These are phyloP conservation scores for Gallinago nigripennis DNA, from an alignment of 2,797 vertebrate genomes.

Conservation along the genomic window DNA sequence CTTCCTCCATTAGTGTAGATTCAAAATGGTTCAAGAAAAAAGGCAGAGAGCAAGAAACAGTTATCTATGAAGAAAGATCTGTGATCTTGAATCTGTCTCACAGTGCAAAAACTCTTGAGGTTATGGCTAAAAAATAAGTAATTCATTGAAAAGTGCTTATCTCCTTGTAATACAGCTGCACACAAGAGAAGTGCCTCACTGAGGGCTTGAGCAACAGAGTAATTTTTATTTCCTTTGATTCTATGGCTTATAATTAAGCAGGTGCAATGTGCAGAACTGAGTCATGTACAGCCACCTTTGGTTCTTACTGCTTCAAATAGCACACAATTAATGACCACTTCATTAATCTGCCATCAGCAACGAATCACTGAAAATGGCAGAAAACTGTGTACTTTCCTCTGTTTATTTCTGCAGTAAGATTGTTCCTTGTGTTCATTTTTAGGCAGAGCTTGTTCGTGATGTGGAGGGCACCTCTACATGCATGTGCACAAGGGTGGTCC, in stretches of 20 bases:
- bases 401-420: neutral
- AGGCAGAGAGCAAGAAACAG: neutral
- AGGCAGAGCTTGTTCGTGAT: neutral
- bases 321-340: neutral
- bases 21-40: neutral
- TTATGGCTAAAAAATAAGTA: neutral
- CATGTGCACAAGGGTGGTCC: fast-evolving
- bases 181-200: neutral
- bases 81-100: neutral
- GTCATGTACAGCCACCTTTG: neutral
- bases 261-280: neutral
- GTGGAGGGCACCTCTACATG: neutral
- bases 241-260: neutral
- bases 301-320: neutral
- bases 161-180: neutral
- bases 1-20: fast-evolving
- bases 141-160: neutral
- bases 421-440: neutral
- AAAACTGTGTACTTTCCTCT: neutral
- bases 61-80: neutral
- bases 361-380: neutral
- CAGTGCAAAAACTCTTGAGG: neutral
- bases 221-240: neutral
- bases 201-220: neutral
- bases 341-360: neutral